Evolutionary conservation across 2,888 invertebrate species (phyloP).

Genomic region (Miltochrista miniata): DNA sequence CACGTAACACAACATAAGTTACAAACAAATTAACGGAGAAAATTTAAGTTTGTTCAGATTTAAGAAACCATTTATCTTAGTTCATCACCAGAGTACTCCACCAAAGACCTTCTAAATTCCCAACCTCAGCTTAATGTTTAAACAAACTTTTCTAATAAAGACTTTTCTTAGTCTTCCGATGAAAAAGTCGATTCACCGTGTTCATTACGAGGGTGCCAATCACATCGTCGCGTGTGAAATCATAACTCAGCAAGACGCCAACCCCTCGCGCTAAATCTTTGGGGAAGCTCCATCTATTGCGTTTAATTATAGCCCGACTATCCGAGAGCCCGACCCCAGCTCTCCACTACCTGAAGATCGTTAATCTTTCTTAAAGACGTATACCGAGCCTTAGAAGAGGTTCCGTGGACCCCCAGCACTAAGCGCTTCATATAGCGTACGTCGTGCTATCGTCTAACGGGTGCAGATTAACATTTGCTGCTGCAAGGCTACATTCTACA

Average conservation of each 20-base stretch:
- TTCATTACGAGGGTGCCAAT: conserved; percentile 76
- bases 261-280: conserved; percentile 77
- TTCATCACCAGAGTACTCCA: not conserved
- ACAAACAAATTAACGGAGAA: not conserved
- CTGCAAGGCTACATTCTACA: conserved; percentile 38
- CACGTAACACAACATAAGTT: too few relatives aligned
- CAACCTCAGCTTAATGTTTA: conserved; percentile 21
- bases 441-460: conserved; percentile 46
- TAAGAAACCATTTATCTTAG: not conserved
- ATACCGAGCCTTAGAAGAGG: conserved; percentile 68
- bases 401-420: conserved; percentile 58
- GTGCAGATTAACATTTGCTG: conserved; percentile 50
- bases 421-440: conserved; percentile 69
- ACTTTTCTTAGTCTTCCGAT: conserved; percentile 24
- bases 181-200: conserved; percentile 61
- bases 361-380: conserved; percentile 84
- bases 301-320: conserved; percentile 80
- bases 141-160: conserved; percentile 39
- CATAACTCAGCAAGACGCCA: conserved; percentile 80
- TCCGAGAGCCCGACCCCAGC: conserved; percentile 63
- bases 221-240: conserved; percentile 75
- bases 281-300: conserved; percentile 79
- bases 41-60: too few relatives aligned
- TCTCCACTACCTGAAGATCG: conserved; percentile 77
- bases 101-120: conserved; percentile 1